Percentiles rank a stretch among this genome's conserved stretches.
Evolutionary conservation across 2,888 invertebrate species (phyloP).

Genomic region (Pogonocherus hispidulus): DNA sequence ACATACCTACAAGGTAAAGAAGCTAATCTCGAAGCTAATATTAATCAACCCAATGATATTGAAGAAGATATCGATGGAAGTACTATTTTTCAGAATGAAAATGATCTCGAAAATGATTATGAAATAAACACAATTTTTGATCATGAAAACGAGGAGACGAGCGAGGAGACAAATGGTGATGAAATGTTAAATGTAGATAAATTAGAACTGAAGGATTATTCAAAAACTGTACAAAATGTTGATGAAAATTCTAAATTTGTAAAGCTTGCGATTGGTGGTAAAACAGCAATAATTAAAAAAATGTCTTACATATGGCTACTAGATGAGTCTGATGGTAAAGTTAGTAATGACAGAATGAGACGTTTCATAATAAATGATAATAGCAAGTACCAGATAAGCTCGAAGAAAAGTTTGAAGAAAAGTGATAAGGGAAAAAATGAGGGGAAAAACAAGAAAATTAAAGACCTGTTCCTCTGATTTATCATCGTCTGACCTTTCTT

Average conservation of each 20-base stretch:
- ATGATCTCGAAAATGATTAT: too few relatives aligned
- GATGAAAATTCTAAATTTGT: background rate
- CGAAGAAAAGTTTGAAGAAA: background rate
- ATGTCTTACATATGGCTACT: background rate
- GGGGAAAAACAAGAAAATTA: background rate
- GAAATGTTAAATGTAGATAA: background rate
- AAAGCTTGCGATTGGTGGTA: background rate
- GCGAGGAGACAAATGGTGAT: background rate
- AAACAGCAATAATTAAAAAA: background rate
- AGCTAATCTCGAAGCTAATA: background rate
- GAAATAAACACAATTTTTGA: background rate
- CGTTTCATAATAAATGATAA: background rate
- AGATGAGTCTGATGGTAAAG: background rate
- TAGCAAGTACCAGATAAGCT: too few relatives aligned
- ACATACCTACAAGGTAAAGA: background rate
- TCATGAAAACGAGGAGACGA: background rate
- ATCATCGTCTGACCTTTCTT: background rate
- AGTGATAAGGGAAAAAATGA: background rate
- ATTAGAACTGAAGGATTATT: background rate
- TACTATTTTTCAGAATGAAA: background rate
- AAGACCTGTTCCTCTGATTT: background rate
- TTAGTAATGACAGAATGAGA: background rate
- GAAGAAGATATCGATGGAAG: background rate
- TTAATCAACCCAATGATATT: background rate
- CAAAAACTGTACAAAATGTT: background rate